Evolutionary conservation across 2,888 invertebrate genomes (phyloP).

Genomic region (Sinopyrophorus schimmeli): DNA sequence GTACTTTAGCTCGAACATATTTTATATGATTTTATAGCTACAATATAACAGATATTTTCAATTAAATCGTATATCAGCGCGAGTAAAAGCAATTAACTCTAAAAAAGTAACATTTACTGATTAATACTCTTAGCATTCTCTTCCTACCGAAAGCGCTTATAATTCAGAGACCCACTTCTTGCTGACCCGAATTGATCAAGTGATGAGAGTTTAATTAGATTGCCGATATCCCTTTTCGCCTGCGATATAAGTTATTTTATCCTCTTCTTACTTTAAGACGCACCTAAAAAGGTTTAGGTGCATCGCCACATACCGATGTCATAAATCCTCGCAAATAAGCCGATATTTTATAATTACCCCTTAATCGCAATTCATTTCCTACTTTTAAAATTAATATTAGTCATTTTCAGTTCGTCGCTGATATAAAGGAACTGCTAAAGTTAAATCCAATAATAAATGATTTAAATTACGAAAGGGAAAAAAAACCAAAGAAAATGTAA

Average conservation of each 20-base stretch:
- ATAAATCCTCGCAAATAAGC: background rate
- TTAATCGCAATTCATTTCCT: no score
- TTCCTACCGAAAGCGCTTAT: slow-evolving; percentile 14
- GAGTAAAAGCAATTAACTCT: background rate
- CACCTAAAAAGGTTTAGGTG: background rate
- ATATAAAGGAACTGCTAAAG: no score
- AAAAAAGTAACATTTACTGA: slow-evolving; percentile 10
- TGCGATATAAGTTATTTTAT: slow-evolving; percentile 10
- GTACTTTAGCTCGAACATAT: no score
- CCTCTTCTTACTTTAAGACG: slow-evolving; percentile 8
- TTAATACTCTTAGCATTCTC: slow-evolving; percentile 9
- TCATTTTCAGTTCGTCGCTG: no score
- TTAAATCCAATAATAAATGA: no score
- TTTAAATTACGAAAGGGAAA: background rate
- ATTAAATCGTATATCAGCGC: no score
- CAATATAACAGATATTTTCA: no score
- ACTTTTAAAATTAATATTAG: no score
- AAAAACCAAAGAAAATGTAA: background rate
- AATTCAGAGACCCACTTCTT: slow-evolving; percentile 23
- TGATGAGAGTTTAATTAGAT: slow-evolving; percentile 28
- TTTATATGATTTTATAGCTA: no score
- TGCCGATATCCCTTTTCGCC: slow-evolving; percentile 10
- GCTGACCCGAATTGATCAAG: slow-evolving; percentile 26
- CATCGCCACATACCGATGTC: background rate
- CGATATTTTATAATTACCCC: no score